Evolutionary conservation across 2,113 vertebrate genomes (phyloP).

Genomic region (Esox niger): DNA sequence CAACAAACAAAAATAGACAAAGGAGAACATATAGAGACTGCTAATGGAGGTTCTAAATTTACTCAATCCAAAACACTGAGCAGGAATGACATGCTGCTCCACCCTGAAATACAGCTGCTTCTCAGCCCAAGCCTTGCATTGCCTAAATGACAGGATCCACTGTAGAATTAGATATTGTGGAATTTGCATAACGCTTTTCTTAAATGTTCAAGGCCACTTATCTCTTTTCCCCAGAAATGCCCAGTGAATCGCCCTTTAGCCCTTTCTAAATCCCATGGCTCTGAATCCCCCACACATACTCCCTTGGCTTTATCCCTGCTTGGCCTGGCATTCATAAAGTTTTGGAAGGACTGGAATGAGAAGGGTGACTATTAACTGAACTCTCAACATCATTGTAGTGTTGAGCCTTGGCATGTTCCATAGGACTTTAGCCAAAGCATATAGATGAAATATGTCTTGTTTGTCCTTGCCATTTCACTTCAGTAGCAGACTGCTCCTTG

Average conservation of each 20-base stretch:
- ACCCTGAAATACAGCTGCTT: slow-evolving; percentile 7
- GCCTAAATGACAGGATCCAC: background rate
- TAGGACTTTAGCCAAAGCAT: too few relatives aligned
- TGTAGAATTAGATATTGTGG: slow-evolving; percentile 5
- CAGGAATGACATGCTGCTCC: background rate
- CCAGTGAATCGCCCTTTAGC: background rate
- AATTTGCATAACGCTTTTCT: background rate
- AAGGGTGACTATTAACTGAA: too few relatives aligned
- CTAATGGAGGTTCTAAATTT: slow-evolving; percentile 10
- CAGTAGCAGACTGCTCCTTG: too few relatives aligned
- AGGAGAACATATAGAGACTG: background rate
- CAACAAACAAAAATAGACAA: too few relatives aligned
- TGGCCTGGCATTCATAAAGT: too few relatives aligned
- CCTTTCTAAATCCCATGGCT: background rate
- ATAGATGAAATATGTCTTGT: too few relatives aligned
- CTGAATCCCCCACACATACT: background rate
- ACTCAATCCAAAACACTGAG: background rate
- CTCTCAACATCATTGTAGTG: too few relatives aligned
- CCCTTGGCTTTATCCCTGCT: background rate
- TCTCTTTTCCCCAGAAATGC: slow-evolving; percentile 3
- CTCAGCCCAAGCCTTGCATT: too few relatives aligned
- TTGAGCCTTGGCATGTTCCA: too few relatives aligned
- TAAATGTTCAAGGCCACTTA: background rate
- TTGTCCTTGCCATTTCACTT: too few relatives aligned
- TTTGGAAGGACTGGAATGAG: background rate